Evolutionary conservation across 1,140 invertebrate species (phyloP), one percentile per base, ranked within the genome.

Genomic region (Physella acuta): DNA sequence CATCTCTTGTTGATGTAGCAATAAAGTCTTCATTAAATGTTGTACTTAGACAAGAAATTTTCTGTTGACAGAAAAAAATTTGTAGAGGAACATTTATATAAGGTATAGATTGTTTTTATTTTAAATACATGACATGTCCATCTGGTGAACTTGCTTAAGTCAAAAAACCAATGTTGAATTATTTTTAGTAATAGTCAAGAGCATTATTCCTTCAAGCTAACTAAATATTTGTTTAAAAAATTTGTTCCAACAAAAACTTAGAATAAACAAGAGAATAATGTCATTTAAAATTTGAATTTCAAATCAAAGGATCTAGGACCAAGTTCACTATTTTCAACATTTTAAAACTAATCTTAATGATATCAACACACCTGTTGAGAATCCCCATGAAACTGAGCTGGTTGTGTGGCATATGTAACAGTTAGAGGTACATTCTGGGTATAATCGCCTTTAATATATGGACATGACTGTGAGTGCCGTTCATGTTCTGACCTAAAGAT

Each of bases 351-450:
- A n/a, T n/a, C n/a, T n/a, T n/a, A n/a, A n/a, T n/a, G n/a, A n/a
- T n/a, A n/a, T n/a, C n/a, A n/a, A n/a, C n/a, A n/a, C n/a, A 82
- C 79, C 73, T 78, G 76, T 44, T 81, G 77, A 30, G 71, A 72
- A n/a, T 75, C 72, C 31, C 80, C 73, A 87, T 87, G 84, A 39
- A 78, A 73, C 34, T 83, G 82, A 3, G 93, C 93, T 55, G 93
- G 93, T 75, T 91, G 91, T 49, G 93, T 94, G 17, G 93, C 93
- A 82, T 93, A 91, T 30, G 92, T 94, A 17, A 94, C 91, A 81
- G 78, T 75, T 44, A 97, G 87, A n/a, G 94, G 94, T 59, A 97
- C 94, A 86, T 97, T 97, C 84, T 95, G 93, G 16, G 94, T 97
- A 76, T 94, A 95, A 82, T 96, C 94, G 26, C 94, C 94, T 79